These are phyloP conservation scores for Tiliqua scincoides DNA, from an alignment of 2,113 vertebrate genomes.

Conservation along the genomic window DNA sequence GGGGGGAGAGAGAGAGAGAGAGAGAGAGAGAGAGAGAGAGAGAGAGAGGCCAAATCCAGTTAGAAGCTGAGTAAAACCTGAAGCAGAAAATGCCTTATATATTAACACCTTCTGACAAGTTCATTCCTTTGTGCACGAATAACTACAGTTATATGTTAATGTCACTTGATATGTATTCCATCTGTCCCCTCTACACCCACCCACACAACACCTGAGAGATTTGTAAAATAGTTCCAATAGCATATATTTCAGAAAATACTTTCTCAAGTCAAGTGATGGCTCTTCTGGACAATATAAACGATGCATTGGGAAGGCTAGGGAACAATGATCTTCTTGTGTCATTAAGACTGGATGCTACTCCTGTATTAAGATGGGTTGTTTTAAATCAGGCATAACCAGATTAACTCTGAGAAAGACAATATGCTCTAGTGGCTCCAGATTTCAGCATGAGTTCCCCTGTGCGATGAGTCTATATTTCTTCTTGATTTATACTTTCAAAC, in stretches of 20 bases:
- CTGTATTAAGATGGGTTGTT: background rate
- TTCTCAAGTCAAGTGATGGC: background rate
- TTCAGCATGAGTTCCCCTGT: conserved; percentile 15
- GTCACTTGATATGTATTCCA: background rate
- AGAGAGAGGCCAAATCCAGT: background rate
- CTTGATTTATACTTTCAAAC: conserved; percentile 23
- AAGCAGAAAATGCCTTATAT: background rate
- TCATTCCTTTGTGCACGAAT: background rate
- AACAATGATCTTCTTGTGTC: background rate
- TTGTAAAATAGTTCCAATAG: background rate
- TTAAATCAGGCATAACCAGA: background rate
- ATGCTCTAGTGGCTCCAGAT: background rate
- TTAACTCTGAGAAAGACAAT: background rate
- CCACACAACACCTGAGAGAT: background rate
- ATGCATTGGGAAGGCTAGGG: background rate
- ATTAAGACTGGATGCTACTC: background rate
- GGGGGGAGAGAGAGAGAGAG: no score
- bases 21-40: no score
- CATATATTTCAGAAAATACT: background rate
- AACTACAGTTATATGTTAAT: background rate
- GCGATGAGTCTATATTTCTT: conserved; percentile 7
- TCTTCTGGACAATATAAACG: background rate
- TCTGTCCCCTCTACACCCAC: background rate
- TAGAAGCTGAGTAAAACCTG: background rate
- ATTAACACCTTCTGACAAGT: background rate